Percentiles rank a stretch among this genome's conserved stretches.
phyloP scores from a whole-genome alignment of 1,140 invertebrate genomes.

The Reticulitermes speratus region DNA sequence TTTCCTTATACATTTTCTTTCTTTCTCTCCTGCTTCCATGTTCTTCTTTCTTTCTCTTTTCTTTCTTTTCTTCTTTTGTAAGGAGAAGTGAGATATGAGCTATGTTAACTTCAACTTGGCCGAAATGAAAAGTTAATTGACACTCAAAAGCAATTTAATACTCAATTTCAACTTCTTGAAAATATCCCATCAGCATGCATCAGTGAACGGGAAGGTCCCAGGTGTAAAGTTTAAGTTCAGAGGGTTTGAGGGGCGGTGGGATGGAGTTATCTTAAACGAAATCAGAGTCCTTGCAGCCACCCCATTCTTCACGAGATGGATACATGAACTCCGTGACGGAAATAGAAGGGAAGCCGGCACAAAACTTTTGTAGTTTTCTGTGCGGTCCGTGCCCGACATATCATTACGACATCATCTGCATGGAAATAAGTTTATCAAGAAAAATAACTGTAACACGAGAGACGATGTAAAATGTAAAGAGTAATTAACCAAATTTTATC shows the following conservation, averaged over 20 bases:
- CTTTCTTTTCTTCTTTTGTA: too few species aligned
- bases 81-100: too few species aligned
- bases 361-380: not conserved
- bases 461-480: too few species aligned
- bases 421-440: too few species aligned
- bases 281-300: not conserved
- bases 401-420: too few species aligned
- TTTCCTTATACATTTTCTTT: too few species aligned
- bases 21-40: too few species aligned
- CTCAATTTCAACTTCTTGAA: not conserved
- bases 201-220: not conserved
- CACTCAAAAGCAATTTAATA: constrained; percentile 19
- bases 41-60: too few species aligned
- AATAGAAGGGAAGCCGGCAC: not conserved
- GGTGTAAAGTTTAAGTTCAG: not conserved
- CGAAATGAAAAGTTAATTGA: not conserved
- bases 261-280: constrained; percentile 4
- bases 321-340: not conserved
- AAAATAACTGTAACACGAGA: too few species aligned
- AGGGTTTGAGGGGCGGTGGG: not conserved
- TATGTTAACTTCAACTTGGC: not conserved
- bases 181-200: not conserved
- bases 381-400: too few species aligned
- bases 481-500: too few species aligned
- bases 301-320: not conserved